phyloP scores from a whole-genome alignment of 2,888 invertebrate species.

The Brenthis daphne region DNA sequence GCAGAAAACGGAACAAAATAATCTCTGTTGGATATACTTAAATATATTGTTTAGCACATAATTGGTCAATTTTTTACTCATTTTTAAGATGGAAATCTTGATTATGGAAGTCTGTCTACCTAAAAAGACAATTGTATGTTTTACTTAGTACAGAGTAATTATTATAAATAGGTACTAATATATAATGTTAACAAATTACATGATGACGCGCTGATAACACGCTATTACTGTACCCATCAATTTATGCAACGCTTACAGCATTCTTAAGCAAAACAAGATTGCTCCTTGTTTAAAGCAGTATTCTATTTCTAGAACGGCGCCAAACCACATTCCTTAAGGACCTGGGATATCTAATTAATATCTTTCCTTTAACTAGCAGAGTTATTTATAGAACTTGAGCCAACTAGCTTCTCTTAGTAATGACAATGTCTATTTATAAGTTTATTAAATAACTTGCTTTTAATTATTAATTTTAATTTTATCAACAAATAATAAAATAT shows the following conservation, averaged over 20 bases:
- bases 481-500: constrained; percentile 6
- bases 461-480: neutral
- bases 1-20: constrained; percentile 28
- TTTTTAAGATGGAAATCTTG: neutral
- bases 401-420: constrained; percentile 47
- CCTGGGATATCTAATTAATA: constrained; percentile 68
- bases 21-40: constrained; percentile 13
- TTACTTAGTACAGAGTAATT: neutral
- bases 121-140: constrained; percentile 8
- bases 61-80: constrained; percentile 21
- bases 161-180: constrained; percentile 10
- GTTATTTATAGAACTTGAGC: constrained; percentile 69
- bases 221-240: constrained; percentile 28
- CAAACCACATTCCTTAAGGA: constrained; percentile 76
- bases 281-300: constrained; percentile 55
- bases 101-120: constrained; percentile 8
- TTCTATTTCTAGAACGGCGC: constrained; percentile 74
- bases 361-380: constrained; percentile 58
- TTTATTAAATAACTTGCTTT: neutral
- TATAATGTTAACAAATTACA: neutral
- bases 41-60: constrained; percentile 10
- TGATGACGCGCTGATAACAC: neutral
- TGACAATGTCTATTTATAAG: neutral
- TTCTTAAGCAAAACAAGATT: constrained; percentile 39
- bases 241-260: constrained; percentile 30